These are phyloP conservation scores for Speoplatyrhinus poulsoni DNA, from an alignment of 2,113 vertebrate species.

Conservation along the genomic window DNA sequence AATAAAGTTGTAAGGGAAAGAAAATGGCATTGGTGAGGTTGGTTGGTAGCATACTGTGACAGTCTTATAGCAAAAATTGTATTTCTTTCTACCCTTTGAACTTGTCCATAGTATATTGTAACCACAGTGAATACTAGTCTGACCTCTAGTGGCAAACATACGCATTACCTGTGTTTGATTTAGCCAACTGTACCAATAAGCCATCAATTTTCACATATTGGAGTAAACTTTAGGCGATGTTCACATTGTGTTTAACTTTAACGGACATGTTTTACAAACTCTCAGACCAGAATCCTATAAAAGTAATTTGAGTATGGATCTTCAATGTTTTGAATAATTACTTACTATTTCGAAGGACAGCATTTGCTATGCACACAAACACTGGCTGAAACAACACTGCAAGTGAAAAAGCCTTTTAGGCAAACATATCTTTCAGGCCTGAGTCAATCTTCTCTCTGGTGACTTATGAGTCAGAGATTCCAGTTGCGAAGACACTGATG, in stretches of 20 bases:
- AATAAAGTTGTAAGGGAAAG: no score
- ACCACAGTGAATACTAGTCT: constrained; percentile 11
- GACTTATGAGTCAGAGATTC: background rate
- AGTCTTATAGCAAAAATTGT: background rate
- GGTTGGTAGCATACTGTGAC: no score
- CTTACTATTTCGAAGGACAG: constrained; percentile 6
- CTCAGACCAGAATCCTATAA: no score
- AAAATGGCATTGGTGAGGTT: no score
- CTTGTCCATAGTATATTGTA: background rate
- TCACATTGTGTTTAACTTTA: no score
- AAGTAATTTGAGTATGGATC: background rate
- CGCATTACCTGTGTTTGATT: background rate
- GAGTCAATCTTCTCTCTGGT: background rate
- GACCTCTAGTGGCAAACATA: constrained; percentile 56
- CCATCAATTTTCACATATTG: no score
- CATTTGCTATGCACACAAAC: constrained; percentile 2
- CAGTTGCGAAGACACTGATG: constrained; percentile 15
- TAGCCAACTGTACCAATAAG: no score
- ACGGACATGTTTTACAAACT: no score
- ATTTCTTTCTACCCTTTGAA: background rate
- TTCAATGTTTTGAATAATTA: background rate
- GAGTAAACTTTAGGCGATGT: no score
- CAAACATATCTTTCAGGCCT: constrained; percentile 1
- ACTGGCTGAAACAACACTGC: background rate
- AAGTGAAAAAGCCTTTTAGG: constrained; percentile 4